Evolutionary conservation across 2,888 invertebrate genomes (phyloP).

Genomic region (Parnassius smintheus): DNA sequence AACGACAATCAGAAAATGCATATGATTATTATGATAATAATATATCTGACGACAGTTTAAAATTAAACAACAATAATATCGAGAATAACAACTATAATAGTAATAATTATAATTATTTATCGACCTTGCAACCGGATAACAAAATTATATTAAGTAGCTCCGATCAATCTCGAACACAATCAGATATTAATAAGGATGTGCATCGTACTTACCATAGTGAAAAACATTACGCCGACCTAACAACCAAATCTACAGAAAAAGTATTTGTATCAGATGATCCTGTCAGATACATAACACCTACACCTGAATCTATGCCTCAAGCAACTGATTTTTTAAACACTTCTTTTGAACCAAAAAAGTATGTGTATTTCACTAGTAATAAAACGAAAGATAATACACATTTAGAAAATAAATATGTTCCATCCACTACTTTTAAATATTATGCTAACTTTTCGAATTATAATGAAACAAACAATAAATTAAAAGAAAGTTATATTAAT

Average conservation of each 20-base stretch:
- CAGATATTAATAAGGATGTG: too few relatives aligned
- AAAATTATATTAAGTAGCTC: too few relatives aligned
- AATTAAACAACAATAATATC: background rate
- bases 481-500: background rate
- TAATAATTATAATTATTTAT: background rate
- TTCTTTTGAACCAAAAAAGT: background rate
- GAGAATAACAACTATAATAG: conserved; percentile 8
- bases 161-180: too few relatives aligned
- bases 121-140: background rate
- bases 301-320: background rate
- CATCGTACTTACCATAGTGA: background rate
- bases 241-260: background rate
- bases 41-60: background rate
- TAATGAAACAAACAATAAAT: background rate
- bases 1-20: conserved; percentile 1
- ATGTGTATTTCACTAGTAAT: background rate
- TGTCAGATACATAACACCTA: background rate
- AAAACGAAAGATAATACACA: background rate
- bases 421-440: background rate
- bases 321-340: background rate
- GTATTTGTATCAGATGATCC: background rate
- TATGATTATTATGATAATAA: background rate
- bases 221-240: background rate
- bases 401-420: background rate
- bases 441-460: background rate